Conservation (phyloP, 1,140 invertebrate species). For the Drosophila prosaltans region DNA sequence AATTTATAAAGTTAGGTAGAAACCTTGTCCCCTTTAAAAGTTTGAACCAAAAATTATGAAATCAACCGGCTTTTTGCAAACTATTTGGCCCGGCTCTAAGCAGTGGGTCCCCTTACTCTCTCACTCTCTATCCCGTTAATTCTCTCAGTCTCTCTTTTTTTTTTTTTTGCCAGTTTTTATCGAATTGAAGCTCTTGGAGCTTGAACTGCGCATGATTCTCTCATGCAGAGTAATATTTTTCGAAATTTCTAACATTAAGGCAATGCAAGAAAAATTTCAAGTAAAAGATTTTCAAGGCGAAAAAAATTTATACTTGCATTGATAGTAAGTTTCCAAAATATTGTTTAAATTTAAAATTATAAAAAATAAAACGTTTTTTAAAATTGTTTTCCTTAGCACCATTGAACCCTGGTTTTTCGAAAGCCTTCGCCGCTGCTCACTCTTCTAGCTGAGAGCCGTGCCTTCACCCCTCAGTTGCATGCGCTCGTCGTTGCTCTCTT, state of each 20-base stretch:
- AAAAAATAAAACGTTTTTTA: neutral
- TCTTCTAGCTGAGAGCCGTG: neutral
- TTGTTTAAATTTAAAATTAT: neutral
- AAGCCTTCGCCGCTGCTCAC: neutral
- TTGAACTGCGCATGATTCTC: conserved; percentile 33
- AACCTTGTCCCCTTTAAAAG: conserved; percentile 2
- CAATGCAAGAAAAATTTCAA: neutral
- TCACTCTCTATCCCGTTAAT: neutral
- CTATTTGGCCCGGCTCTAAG: conserved; percentile 30
- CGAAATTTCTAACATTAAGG: neutral
- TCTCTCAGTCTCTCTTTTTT: neutral
- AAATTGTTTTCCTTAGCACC: neutral
- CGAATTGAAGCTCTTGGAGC: conserved; percentile 1
- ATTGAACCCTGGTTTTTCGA: neutral
- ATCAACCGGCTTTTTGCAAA: conserved; percentile 50
- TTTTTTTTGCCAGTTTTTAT: too few species aligned
- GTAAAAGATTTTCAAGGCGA: neutral
- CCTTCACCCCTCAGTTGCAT: conserved; percentile 3
- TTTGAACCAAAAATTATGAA: conserved; percentile 31
- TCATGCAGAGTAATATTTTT: conserved; percentile 14
- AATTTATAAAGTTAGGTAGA: neutral
- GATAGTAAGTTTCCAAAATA: neutral
- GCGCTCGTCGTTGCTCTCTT: conserved; percentile 23
- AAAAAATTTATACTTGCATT: neutral
- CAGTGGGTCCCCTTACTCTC: conserved; percentile 2